Percentiles rank a stretch among this genome's conserved stretches.
Evolutionary conservation across 2,888 invertebrate genomes (phyloP).

Genomic region (Papilio demoleus): DNA sequence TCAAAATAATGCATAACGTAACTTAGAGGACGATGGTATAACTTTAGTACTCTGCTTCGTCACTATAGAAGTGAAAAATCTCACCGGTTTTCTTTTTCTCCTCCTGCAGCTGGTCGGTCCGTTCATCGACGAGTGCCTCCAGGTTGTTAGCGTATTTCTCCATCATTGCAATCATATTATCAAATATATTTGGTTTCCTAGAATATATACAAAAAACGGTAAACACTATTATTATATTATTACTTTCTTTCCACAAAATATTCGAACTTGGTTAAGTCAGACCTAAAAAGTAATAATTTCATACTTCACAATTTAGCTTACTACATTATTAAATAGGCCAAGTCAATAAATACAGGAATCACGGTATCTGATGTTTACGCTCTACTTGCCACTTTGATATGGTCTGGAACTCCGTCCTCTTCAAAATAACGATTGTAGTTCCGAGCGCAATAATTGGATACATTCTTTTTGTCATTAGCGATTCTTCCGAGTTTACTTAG

Average conservation of each 20-base stretch:
- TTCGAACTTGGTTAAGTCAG: too few species aligned
- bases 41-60: too few species aligned
- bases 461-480: too few species aligned
- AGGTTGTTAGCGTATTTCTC: slow-evolving; percentile 98
- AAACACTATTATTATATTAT: too few species aligned
- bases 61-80: too few species aligned
- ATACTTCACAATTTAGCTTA: not conserved
- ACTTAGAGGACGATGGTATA: too few species aligned
- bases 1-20: not conserved
- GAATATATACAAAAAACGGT: slow-evolving; percentile 43
- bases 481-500: not conserved
- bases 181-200: slow-evolving; percentile 97
- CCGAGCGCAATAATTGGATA: too few species aligned
- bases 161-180: slow-evolving; percentile 99
- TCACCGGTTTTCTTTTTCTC: slow-evolving; percentile 97
- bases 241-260: too few species aligned
- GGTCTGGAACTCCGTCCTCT: slow-evolving; percentile 4
- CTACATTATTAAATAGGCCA: not conserved
- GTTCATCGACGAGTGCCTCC: slow-evolving; percentile 95
- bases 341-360: slow-evolving; percentile 1
- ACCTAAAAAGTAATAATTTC: too few species aligned
- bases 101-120: slow-evolving; percentile 96
- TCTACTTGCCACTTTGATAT: slow-evolving; percentile 1
- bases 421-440: not conserved
- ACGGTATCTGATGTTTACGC: not conserved